A percentile compares a stretch with the other conserved stretches of the same genome.
Conservation (phyloP, 2,888 invertebrate genomes). For the Andricus curvator region DNA sequence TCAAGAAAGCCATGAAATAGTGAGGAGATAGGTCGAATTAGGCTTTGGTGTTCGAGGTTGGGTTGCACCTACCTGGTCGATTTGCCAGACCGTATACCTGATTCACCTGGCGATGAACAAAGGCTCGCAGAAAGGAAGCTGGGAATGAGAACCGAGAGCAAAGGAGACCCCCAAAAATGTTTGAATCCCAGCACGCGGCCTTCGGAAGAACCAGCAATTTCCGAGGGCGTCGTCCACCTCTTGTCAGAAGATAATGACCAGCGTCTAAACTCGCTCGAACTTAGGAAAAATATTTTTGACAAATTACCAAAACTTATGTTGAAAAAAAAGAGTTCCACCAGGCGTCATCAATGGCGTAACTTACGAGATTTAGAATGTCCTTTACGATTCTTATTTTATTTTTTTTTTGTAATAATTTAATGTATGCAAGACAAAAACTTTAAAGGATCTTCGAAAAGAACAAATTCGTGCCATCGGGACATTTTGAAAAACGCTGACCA, state of each 20-base stretch:
- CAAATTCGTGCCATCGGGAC: too few species aligned
- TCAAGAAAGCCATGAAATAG: constrained; percentile 4
- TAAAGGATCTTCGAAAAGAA: too few species aligned
- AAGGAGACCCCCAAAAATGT: background rate
- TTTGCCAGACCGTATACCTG: constrained; percentile 61
- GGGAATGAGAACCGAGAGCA: constrained; percentile 33
- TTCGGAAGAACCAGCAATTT: constrained; percentile 43
- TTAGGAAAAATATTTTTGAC: background rate
- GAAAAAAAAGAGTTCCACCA: too few species aligned
- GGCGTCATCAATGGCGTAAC: background rate
- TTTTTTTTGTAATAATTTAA: too few species aligned
- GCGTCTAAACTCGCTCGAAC: background rate
- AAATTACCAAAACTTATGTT: too few species aligned
- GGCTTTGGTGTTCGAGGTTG: constrained; percentile 55
- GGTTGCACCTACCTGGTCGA: constrained; percentile 55
- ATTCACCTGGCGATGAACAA: constrained; percentile 55
- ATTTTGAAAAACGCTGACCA: too few species aligned
- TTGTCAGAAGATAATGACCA: constrained; percentile 28
- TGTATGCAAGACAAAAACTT: too few species aligned
- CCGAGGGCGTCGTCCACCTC: constrained; percentile 42
- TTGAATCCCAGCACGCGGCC: constrained; percentile 22
- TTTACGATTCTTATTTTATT: background rate
- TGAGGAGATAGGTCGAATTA: constrained; percentile 46
- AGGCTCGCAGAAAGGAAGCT: constrained; percentile 43
- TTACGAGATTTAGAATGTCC: background rate